Base-by-base conservation (phyloP, 1,140 invertebrate species). In the Ruditapes philippinarum region DNA sequence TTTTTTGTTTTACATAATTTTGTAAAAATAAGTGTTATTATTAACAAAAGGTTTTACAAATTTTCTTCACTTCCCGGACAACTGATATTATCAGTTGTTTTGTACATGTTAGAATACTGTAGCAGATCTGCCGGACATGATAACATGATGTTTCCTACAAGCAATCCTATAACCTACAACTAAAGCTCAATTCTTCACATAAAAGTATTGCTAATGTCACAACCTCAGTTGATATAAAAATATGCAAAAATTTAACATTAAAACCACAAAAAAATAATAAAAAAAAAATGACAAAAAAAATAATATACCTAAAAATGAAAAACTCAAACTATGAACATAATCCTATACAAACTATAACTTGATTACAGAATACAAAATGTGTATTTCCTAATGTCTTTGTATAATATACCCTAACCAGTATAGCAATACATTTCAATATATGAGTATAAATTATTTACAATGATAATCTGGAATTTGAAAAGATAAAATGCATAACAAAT, bases 211-310 rank as follows among this genome's bases (percentile, higher is more conserved):
- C 57, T 62, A 62, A 62, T n/a, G 36, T 76, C 74, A 78, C 74
- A 78, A 78, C 74, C 74, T 78, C 45, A n/a, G 74, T 78, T 33
- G 12, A 78, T 78, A 78, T 78, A 78, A 78, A 78, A 78, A 78
- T 78, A 78, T 78, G 74, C 42, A 78, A 78, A 78, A 78, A 78
- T 78, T 36, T 78, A 51, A 78, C 74, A 78, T 78, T 78, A 51
- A 78, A 78, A 78, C 74, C 74, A 78, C 74, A 78, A 78, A 54
- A 74, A 78, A n/a, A n/a, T 11, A 49, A 49, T 17, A 49, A 11
- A 49, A 78, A 78, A 54, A 78, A 51, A n/a, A 28, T 57, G 25
- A 31, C 31, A 36, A 54, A 78, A 17, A 73, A 38, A 73, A 38
- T n/a, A n/a, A n/a, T n/a, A n/a, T n/a, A n/a, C n/a, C n/a, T n/a